A percentile compares a stretch with the other conserved stretches of the same genome.
Evolutionary conservation across 2,797 vertebrate species (phyloP).

Genomic region (Sebastes jordani): DNA sequence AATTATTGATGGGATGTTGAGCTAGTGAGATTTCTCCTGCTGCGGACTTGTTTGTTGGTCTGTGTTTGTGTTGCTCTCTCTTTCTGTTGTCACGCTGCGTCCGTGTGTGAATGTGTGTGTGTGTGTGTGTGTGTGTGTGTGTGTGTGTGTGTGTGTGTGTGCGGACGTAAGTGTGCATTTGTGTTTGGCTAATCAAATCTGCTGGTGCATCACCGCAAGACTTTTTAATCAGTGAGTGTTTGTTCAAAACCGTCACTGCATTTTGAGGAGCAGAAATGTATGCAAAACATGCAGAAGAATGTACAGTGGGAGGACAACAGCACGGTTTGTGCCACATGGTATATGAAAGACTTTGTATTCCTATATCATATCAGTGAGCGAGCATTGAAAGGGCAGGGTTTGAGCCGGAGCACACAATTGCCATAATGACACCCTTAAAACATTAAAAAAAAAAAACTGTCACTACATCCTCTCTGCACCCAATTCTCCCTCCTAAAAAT

Average conservation of each 20-base stretch:
- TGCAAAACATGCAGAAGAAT: background rate
- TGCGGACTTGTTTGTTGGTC: constrained; percentile 66
- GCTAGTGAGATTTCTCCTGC: constrained; percentile 70
- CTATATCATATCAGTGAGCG: background rate
- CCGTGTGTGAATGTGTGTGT: background rate
- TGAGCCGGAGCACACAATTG: background rate
- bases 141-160: background rate
- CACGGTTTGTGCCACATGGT: background rate
- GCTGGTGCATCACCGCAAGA: constrained; percentile 26
- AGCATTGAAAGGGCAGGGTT: background rate
- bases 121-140: background rate
- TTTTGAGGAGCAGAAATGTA: constrained; percentile 16
- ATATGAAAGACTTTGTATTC: background rate
- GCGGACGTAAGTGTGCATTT: constrained; percentile 11
- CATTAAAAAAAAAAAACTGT: background rate
- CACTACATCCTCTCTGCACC: background rate
- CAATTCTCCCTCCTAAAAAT: background rate
- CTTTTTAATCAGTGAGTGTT: constrained; percentile 38
- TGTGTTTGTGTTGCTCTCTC: constrained; percentile 49
- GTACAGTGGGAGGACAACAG: background rate
- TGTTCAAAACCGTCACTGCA: background rate
- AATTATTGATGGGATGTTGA: constrained; percentile 81
- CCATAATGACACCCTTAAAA: background rate
- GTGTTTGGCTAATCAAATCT: constrained; percentile 55
- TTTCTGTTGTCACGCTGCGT: constrained; percentile 34